These are phyloP conservation scores for Unio delphinus DNA, from an alignment of 2,888 invertebrate species.

Conservation along the genomic window DNA sequence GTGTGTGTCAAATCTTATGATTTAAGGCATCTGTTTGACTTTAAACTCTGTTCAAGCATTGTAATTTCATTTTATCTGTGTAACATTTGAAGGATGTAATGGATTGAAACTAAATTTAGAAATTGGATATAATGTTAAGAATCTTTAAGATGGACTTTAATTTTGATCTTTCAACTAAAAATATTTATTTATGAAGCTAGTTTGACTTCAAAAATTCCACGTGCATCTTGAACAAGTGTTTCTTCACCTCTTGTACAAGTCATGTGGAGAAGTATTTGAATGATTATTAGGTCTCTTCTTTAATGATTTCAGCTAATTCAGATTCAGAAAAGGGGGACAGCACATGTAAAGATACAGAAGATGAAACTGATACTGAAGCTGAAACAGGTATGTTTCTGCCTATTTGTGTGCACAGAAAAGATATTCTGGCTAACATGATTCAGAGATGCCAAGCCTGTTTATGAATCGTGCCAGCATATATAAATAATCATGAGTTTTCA, in stretches of 20 bases:
- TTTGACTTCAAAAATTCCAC: neutral
- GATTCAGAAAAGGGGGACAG: conserved; percentile 60
- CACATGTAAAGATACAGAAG: conserved; percentile 64
- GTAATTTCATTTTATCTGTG: no score
- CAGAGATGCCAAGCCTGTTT: no score
- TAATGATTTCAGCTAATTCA: conserved; percentile 38
- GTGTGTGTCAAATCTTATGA: no score
- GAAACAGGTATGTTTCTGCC: conserved; percentile 32
- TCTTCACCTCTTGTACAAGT: no score
- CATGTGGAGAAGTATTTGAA: conserved; percentile 2
- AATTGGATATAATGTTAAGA: neutral
- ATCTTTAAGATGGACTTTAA: neutral
- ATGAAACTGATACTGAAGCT: conserved; percentile 53
- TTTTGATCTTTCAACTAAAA: neutral
- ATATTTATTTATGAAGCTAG: neutral
- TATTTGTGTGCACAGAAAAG: no score
- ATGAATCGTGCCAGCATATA: no score
- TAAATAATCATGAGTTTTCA: no score
- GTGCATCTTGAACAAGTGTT: neutral
- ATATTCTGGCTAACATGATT: no score
- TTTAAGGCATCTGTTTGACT: no score
- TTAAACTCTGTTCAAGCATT: no score
- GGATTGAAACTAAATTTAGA: no score
- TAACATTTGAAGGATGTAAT: no score
- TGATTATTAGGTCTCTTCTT: neutral